These are phyloP conservation scores for Diprion similis DNA, from an alignment of 1,140 invertebrate species.

Conservation along the genomic window DNA sequence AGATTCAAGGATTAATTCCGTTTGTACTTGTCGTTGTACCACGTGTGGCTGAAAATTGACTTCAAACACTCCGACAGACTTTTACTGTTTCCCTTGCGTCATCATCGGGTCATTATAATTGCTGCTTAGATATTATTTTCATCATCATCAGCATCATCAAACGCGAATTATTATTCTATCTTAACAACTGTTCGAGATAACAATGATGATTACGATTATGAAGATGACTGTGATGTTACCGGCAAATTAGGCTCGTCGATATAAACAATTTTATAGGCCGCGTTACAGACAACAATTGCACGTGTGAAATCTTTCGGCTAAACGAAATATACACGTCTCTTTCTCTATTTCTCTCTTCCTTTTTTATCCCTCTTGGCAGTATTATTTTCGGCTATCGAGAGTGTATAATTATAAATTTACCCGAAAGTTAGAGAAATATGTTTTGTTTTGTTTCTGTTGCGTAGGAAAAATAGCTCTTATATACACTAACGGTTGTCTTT, in stretches of 20 bases:
- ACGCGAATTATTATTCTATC: too few relatives aligned
- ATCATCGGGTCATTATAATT: too few relatives aligned
- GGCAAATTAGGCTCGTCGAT: constrained; percentile 1
- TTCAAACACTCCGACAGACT: too few relatives aligned
- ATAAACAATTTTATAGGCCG: neutral
- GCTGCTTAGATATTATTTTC: too few relatives aligned
- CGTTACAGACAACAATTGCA: neutral
- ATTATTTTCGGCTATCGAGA: neutral
- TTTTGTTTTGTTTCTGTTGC: neutral
- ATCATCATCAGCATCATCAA: too few relatives aligned
- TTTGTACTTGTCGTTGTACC: too few relatives aligned
- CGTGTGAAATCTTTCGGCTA: neutral
- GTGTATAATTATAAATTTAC: neutral
- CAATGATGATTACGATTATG: too few relatives aligned
- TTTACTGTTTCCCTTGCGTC: too few relatives aligned
- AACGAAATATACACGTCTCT: neutral
- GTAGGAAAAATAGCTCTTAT: constrained; percentile 7
- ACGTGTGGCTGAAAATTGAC: too few relatives aligned
- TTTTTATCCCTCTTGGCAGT: constrained; percentile 16
- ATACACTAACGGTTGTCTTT: neutral
- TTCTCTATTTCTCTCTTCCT: neutral
- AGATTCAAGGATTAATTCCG: too few relatives aligned
- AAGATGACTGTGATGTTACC: neutral
- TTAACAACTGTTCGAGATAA: too few relatives aligned
- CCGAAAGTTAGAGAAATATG: constrained; percentile 3